Percentiles rank a stretch among this genome's conserved stretches.
phyloP scores from a whole-genome alignment of 2,888 invertebrate species.

The Microctonus aethiopoides region DNA sequence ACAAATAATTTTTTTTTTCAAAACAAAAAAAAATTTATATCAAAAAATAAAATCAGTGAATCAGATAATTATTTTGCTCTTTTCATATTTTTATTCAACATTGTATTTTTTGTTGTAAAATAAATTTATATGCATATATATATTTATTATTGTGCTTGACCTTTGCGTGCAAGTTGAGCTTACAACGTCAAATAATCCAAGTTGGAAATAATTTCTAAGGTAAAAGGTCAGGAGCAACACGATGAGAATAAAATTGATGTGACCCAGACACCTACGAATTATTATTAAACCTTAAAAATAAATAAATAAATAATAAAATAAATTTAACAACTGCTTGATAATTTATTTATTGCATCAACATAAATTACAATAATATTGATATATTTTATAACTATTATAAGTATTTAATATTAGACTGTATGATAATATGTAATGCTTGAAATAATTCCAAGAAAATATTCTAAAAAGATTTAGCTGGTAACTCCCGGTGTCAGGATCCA shows the following conservation, averaged over 20 bases:
- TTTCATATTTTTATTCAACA: background rate
- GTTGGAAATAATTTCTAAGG: background rate
- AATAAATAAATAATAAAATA: too few species aligned
- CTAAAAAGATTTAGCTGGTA: constrained; percentile 17
- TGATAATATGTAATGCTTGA: background rate
- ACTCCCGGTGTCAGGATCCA: constrained; percentile 32
- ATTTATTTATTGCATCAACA: too few species aligned
- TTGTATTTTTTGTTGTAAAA: background rate
- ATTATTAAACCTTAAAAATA: background rate
- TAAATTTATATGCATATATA: background rate
- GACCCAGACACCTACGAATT: background rate
- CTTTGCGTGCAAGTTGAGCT: constrained; percentile 45
- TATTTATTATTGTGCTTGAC: constrained; percentile 32
- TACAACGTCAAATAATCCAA: constrained; percentile 19
- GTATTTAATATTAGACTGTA: background rate
- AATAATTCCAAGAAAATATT: constrained; percentile 1
- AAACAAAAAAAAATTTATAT: background rate
- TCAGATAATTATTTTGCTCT: background rate
- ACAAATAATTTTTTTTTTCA: background rate
- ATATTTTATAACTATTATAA: background rate
- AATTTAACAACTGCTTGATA: too few species aligned
- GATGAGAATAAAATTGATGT: background rate
- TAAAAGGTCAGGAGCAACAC: constrained; percentile 37
- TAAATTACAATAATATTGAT: too few species aligned
- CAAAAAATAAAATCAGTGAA: too few species aligned